These are phyloP conservation scores for Potamarius usumacintae DNA, from an alignment of 2,113 vertebrate species.

Conservation along the genomic window DNA sequence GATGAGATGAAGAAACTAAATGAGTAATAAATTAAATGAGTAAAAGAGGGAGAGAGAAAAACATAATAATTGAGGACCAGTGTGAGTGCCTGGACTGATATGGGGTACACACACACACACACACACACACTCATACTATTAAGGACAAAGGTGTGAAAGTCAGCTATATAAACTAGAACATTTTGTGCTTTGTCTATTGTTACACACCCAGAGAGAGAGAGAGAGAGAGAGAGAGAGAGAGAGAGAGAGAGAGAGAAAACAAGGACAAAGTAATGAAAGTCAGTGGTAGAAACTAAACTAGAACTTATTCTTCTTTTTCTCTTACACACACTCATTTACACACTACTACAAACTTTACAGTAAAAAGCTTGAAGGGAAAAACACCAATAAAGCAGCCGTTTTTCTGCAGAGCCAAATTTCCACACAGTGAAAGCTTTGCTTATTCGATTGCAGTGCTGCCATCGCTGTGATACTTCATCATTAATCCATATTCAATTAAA, in stretches of 20 bases:
- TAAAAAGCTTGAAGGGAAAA: not conserved
- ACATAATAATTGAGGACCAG: not conserved
- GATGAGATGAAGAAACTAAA: not conserved
- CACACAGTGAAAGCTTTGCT: not conserved
- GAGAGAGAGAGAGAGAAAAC: not conserved
- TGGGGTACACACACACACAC: not conserved
- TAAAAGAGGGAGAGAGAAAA: conserved; percentile 12
- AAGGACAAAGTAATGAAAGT: conserved; percentile 22
- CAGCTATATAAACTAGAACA: not conserved
- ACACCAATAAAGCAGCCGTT: not conserved
- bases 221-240: not conserved
- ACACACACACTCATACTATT: not conserved
- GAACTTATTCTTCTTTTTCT: not conserved
- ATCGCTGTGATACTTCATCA: not conserved
- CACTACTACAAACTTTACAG: conserved; percentile 16
- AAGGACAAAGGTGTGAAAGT: not conserved
- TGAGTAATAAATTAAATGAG: not conserved
- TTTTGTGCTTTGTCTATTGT: not conserved
- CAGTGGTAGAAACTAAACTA: not conserved
- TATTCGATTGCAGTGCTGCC: conserved; percentile 2
- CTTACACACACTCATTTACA: conserved; percentile 16
- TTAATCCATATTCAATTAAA: conserved; percentile 44
- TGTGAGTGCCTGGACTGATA: not conserved
- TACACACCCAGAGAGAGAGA: not conserved
- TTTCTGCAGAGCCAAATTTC: not conserved